Percentiles rank a stretch among this genome's conserved stretches.
phyloP scores from a whole-genome alignment of 2,113 vertebrate species.

The Camelus dromedarius region DNA sequence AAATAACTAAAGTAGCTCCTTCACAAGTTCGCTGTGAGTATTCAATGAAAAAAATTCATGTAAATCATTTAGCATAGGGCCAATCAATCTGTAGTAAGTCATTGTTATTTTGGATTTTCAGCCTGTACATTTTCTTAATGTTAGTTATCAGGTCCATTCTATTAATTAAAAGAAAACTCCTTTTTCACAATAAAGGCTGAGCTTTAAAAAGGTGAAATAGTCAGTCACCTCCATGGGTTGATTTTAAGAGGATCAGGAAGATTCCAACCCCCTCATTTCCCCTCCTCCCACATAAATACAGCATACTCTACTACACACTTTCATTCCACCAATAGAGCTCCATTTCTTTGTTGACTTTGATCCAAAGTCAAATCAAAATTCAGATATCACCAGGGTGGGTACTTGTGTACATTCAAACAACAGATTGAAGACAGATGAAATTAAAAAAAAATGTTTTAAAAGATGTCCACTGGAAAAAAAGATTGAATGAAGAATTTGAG shows the following conservation, averaged over 20 bases:
- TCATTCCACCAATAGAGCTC: neutral
- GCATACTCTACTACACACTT: neutral
- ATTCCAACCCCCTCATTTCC: neutral
- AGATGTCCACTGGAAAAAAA: neutral
- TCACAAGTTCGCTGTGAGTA: conserved; percentile 25
- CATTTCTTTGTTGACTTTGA: conserved; percentile 30
- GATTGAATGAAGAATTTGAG: neutral
- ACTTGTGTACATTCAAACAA: neutral
- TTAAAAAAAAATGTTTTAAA: neutral
- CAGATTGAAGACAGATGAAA: neutral
- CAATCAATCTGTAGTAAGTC: neutral
- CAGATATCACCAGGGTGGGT: neutral
- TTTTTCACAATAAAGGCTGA: neutral
- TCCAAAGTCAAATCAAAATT: neutral
- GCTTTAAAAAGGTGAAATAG: conserved; percentile 23
- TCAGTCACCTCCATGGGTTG: neutral
- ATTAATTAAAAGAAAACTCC: neutral
- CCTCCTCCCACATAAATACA: neutral
- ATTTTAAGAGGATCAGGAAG: conserved; percentile 42
- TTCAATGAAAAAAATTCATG: conserved; percentile 28
- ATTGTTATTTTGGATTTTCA: conserved; percentile 49
- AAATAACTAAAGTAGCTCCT: neutral
- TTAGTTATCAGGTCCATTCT: neutral
- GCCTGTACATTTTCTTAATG: neutral
- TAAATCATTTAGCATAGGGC: conserved; percentile 7